phyloP scores from a whole-genome alignment of 1,140 invertebrate genomes.

The Zaprionus ghesquierei region DNA sequence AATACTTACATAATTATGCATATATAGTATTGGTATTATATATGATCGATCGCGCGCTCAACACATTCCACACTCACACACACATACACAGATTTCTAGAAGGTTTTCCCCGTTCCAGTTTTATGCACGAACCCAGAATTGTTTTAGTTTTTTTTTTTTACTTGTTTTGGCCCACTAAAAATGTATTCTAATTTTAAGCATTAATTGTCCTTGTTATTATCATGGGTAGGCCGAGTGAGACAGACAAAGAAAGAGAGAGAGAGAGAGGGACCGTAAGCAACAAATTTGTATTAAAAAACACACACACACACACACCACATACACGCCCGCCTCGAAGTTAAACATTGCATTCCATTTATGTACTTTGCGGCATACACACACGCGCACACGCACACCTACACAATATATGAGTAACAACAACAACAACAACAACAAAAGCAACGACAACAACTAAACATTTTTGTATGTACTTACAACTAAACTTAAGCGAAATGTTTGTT shows the following conservation, averaged over 20 bases:
- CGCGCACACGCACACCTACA: constrained; percentile 12
- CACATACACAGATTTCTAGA: constrained; percentile 37
- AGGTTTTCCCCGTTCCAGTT: constrained; percentile 50
- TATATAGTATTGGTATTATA: constrained; percentile 33
- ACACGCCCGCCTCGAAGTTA: constrained; percentile 42
- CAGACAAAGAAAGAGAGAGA: background rate
- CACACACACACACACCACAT: constrained; percentile 15
- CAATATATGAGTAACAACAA: background rate
- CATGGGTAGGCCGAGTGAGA: constrained; percentile 40
- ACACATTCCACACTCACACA: constrained; percentile 35
- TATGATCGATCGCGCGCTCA: constrained; percentile 9
- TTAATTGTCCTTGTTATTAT: constrained; percentile 63
- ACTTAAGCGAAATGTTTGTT: constrained; percentile 19
- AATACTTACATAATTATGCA: constrained; percentile 15
- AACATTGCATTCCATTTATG: constrained; percentile 62
- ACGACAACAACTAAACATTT: background rate
- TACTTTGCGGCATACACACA: constrained; percentile 36
- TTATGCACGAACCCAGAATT: constrained; percentile 23
- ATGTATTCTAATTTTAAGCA: constrained; percentile 40
- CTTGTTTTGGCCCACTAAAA: background rate
- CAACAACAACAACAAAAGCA: background rate
- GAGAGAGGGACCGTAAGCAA: constrained; percentile 9
- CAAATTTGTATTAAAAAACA: constrained; percentile 10
- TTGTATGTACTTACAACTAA: constrained; percentile 33
- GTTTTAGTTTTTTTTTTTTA: constrained; percentile 40